phyloP scores from a whole-genome alignment of 2,888 invertebrate species.

The Lochmaea crataegi region DNA sequence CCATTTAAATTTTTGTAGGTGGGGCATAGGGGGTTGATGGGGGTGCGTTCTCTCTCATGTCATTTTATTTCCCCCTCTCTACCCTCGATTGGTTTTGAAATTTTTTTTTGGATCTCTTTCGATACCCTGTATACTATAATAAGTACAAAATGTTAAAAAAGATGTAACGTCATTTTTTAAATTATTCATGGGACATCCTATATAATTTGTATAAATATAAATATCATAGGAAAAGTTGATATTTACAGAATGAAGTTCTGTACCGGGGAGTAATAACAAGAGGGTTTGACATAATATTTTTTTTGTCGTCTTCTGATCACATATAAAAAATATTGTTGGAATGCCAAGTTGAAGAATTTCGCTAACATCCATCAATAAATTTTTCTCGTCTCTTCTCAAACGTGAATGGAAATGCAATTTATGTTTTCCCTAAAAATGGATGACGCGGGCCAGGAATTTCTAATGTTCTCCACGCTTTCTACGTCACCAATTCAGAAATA shows the following conservation, averaged over 20 bases:
- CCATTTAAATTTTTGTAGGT: too few species aligned
- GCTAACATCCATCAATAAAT: constrained; percentile 31
- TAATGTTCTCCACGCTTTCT: constrained; percentile 48
- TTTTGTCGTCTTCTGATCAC: neutral
- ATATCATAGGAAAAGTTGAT: neutral
- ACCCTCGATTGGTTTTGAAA: too few species aligned
- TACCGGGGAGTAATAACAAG: neutral
- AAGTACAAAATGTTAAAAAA: too few species aligned
- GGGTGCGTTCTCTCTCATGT: too few species aligned
- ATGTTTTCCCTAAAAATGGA: constrained; percentile 43
- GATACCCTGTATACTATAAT: too few species aligned
- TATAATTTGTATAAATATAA: too few species aligned
- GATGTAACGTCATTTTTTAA: too few species aligned
- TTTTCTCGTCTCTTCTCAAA: constrained; percentile 17
- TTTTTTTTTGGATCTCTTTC: too few species aligned
- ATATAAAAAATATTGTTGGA: constrained; percentile 10
- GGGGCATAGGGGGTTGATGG: too few species aligned
- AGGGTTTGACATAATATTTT: neutral
- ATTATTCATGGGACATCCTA: too few species aligned
- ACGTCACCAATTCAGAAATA: neutral
- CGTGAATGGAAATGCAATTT: constrained; percentile 43
- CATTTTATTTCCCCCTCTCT: too few species aligned
- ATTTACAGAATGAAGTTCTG: neutral
- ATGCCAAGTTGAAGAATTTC: constrained; percentile 23
- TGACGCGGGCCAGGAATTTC: constrained; percentile 43